Base-by-base conservation (phyloP, 2,113 vertebrate species). In the Caretta caretta region DNA sequence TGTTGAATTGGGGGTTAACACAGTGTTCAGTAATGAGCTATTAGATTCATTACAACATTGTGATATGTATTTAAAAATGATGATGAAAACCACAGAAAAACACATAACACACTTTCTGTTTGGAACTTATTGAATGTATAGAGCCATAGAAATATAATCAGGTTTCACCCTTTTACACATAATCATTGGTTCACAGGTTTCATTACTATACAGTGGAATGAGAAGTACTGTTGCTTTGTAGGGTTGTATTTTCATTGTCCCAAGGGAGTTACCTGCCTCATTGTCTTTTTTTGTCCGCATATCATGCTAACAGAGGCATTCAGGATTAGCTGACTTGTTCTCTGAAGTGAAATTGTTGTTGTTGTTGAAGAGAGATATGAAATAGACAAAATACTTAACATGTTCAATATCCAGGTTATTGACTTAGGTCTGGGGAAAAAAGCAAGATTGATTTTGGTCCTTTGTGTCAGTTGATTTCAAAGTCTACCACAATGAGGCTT, bases 381-480 rank as follows among this genome's bases (percentile, higher is more conserved):
- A 93, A 86, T 20, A 3, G 54, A 49, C 31, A 84, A 90, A 95
- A 80, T 92, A 82, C 76, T 62, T 42, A 87, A 11, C 11, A 93
- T 49, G 72, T 51, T 46, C 27, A 54, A 54, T 31, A 78, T 49
- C 38, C 48, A 56, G 29, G 51, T 57, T 87, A 53, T 56, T 78
- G 85, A 35, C 17, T 27, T 87, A 24, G 27, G 13, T 56, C 22
- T 35, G 3, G 65, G 62, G 65, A 8, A 78, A 48, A 57, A 46
- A 87, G 24, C n/a, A 10, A 56, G 11, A 78, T 75, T 96, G 93
- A 92, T 92, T 96, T 94, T 72, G 93, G 90, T 88, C 6, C 75
- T 90, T 94, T 85, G 51, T 20, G 92, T n/a, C 62, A 59, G 90
- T 92, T 94, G 46, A 94, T 94, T 96, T 95, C 87, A 85, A 76